Evolutionary conservation across 1,140 invertebrate genomes (phyloP).

Genomic region (Tachypleus tridentatus): DNA sequence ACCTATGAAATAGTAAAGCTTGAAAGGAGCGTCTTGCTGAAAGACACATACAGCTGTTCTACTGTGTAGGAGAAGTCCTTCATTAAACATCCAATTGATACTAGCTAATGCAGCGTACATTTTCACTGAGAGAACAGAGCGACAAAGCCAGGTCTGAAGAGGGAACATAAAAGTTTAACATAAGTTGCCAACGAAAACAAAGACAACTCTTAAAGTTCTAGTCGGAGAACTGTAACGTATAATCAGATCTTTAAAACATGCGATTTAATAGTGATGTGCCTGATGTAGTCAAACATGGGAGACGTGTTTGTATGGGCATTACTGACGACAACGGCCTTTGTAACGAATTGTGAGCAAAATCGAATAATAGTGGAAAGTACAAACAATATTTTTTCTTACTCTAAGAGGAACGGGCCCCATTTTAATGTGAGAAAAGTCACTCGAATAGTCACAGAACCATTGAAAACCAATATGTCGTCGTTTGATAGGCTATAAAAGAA

Average conservation of each 20-base stretch:
- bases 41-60: slow-evolving; percentile 41
- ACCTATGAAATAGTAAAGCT: slow-evolving; percentile 40
- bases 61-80: slow-evolving; percentile 41
- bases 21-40: slow-evolving; percentile 36
- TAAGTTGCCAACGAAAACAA: not conserved
- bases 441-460: too few relatives aligned
- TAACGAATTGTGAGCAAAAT: too few relatives aligned
- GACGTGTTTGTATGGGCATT: too few relatives aligned
- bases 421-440: too few relatives aligned
- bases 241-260: not conserved
- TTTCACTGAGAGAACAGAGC: slow-evolving; percentile 34
- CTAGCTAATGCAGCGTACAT: slow-evolving; percentile 40
- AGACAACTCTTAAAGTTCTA: not conserved
- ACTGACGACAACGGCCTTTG: too few relatives aligned
- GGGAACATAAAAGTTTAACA: slow-evolving; percentile 1
- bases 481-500: too few relatives aligned
- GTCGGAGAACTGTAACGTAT: not conserved
- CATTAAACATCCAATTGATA: slow-evolving; percentile 48
- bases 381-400: too few relatives aligned
- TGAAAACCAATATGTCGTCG: too few relatives aligned
- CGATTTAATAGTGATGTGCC: too few relatives aligned
- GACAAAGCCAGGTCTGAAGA: slow-evolving; percentile 39
- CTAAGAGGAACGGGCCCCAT: too few relatives aligned
- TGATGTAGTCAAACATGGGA: too few relatives aligned
- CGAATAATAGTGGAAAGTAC: too few relatives aligned